phyloP scores from a whole-genome alignment of 2,888 invertebrate species.

The Cheilosia vulpina region DNA sequence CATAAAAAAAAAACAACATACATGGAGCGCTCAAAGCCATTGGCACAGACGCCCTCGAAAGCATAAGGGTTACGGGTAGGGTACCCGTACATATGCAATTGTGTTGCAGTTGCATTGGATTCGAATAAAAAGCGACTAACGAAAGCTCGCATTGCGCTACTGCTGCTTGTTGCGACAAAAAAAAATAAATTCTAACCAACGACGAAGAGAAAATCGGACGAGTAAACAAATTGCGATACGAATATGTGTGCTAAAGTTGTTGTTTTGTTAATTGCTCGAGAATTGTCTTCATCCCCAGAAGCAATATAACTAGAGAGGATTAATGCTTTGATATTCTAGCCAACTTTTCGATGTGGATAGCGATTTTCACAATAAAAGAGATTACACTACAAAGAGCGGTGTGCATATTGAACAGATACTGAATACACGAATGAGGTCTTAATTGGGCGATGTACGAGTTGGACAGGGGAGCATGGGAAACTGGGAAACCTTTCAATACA shows the following conservation, averaged over 20 bases:
- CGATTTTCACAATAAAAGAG: conserved; percentile 48
- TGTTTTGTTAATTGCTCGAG: conserved; percentile 73
- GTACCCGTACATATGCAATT: conserved; percentile 65
- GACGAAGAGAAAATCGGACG: conserved; percentile 57
- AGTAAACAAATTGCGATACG: conserved; percentile 54
- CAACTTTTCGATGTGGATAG: conserved; percentile 11
- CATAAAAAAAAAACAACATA: conserved; percentile 26
- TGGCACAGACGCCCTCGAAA: conserved; percentile 65
- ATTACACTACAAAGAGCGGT: conserved; percentile 10
- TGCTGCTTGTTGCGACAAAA: conserved; percentile 28
- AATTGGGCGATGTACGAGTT: conserved; percentile 58
- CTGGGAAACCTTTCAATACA: not conserved
- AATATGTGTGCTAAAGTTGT: conserved; percentile 63
- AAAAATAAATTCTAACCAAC: conserved; percentile 14
- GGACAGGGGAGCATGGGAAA: too few species aligned
- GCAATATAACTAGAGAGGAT: conserved; percentile 48
- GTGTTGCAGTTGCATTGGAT: conserved; percentile 54
- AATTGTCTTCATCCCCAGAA: conserved; percentile 46
- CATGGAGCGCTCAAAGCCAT: conserved; percentile 50
- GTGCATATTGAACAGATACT: conserved; percentile 8
- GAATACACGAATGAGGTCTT: conserved; percentile 49
- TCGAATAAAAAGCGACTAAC: conserved; percentile 52
- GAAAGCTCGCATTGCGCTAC: not conserved
- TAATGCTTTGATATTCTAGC: conserved; percentile 49
- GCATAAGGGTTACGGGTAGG: conserved; percentile 51